Evolutionary conservation across 2,888 invertebrate species (phyloP).

Genomic region (Cheilosia scutellata): DNA sequence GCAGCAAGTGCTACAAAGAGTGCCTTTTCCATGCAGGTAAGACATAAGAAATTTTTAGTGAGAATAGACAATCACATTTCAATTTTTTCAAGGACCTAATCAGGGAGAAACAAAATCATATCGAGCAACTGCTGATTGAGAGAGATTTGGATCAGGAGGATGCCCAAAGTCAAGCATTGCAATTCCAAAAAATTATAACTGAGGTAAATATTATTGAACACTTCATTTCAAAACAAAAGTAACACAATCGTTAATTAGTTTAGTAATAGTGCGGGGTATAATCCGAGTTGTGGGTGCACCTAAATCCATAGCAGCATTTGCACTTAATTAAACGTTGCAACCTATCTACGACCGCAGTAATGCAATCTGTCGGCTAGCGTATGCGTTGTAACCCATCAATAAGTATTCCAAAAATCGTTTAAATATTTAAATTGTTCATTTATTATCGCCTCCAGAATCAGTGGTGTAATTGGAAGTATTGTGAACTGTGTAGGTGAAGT

Average conservation of each 20-base stretch:
- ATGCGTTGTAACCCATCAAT: not conserved
- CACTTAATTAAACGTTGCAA: not conserved
- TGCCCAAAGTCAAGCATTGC: slow-evolving; percentile 89
- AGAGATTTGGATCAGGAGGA: slow-evolving; percentile 95
- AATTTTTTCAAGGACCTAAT: slow-evolving; percentile 89
- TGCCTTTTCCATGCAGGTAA: slow-evolving; percentile 83
- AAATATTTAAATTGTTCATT: not conserved
- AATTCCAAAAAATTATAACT: slow-evolving; percentile 83
- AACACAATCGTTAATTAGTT: slow-evolving; percentile 2
- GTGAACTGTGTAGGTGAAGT: not conserved
- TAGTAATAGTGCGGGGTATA: slow-evolving; percentile 1
- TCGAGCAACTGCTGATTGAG: slow-evolving; percentile 96
- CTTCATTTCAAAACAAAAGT: not conserved
- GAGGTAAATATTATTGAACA: slow-evolving; percentile 80
- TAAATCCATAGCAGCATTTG: not conserved
- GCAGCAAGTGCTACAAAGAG: slow-evolving; percentile 80
- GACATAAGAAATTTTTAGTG: not conserved
- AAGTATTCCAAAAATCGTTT: not conserved
- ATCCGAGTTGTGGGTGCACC: slow-evolving; percentile 10
- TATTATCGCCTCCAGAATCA: not conserved
- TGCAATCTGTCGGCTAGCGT: not conserved
- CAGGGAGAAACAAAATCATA: slow-evolving; percentile 96
- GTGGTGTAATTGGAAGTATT: not conserved
- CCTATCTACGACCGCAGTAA: not conserved
- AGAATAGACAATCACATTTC: not conserved